Conservation (phyloP, 1,140 invertebrate genomes). For the Cotesia vestalis region DNA sequence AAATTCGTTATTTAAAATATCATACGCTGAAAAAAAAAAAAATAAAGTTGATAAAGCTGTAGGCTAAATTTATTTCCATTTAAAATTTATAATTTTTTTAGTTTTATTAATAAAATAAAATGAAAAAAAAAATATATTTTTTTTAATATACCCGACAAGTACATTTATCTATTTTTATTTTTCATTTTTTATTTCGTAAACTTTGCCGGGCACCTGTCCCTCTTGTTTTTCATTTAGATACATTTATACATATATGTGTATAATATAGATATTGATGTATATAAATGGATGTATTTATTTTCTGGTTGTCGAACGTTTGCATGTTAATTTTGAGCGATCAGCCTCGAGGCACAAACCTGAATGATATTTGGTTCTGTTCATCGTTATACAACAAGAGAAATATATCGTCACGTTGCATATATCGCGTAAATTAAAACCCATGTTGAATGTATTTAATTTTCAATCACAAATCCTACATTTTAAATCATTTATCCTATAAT, state of each 20-base stretch:
- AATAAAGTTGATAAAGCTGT: background rate
- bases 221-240: slow-evolving; percentile 19
- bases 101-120: background rate
- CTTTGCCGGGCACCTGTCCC: background rate
- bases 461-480: too few relatives aligned
- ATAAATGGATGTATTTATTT: slow-evolving; percentile 21
- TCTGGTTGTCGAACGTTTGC: slow-evolving; percentile 55
- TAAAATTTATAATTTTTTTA: background rate
- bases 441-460: slow-evolving; percentile 4
- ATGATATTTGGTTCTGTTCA: slow-evolving; percentile 51
- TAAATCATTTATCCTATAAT: too few relatives aligned
- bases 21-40: background rate
- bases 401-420: slow-evolving; percentile 11
- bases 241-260: slow-evolving; percentile 2
- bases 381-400: slow-evolving; percentile 11
- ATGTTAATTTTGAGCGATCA: slow-evolving; percentile 62
- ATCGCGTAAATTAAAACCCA: slow-evolving; percentile 24
- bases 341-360: slow-evolving; percentile 58
- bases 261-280: slow-evolving; percentile 9
- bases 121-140: background rate
- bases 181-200: slow-evolving; percentile 21
- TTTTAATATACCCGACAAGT: background rate
- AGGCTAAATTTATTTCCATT: slow-evolving; percentile 8
- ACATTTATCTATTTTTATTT: slow-evolving; percentile 13
- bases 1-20: background rate